These are phyloP conservation scores for Drosophila parvula DNA, from an alignment of 1,140 invertebrate species.

Conservation along the genomic window DNA sequence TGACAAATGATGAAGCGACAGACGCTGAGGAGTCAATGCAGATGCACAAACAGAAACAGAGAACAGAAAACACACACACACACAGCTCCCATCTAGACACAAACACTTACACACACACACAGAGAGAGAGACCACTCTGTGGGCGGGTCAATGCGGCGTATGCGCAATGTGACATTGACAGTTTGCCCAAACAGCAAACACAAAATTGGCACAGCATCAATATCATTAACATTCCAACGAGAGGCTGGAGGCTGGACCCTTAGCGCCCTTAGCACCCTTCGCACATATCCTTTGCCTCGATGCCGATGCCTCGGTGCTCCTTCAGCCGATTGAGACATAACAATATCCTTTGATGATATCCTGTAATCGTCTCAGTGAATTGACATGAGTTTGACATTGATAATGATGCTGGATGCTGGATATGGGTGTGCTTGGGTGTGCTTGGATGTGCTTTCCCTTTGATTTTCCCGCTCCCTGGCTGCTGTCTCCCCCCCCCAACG, in stretches of 20 bases:
- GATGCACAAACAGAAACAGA: constrained; percentile 20
- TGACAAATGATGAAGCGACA: constrained; percentile 18
- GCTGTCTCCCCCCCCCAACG: too few species aligned
- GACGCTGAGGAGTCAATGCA: constrained; percentile 26
- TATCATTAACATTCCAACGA: constrained; percentile 57
- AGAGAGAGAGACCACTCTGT: constrained; percentile 16
- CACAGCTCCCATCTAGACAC: not conserved
- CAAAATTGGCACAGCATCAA: constrained; percentile 46
- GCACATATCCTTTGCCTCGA: not conserved
- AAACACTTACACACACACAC: not conserved
- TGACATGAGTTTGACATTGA: constrained; percentile 81
- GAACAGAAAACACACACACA: not conserved
- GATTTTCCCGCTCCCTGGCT: constrained; percentile 1
- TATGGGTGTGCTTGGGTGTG: constrained; percentile 1
- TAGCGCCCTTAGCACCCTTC: not conserved
- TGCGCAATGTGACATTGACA: constrained; percentile 74
- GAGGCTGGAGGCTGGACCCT: constrained; percentile 2
- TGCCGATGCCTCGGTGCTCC: constrained; percentile 22
- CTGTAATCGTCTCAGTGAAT: constrained; percentile 76
- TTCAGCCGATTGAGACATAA: constrained; percentile 72
- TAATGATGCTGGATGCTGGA: constrained; percentile 55
- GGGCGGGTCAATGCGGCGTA: constrained; percentile 64
- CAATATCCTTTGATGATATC: constrained; percentile 80
- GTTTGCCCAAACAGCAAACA: constrained; percentile 48
- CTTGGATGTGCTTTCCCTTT: not conserved